Conservation (phyloP, 37 sponge, comb jelly and placozoan species). For the Ephydatia muelleri region DNA sequence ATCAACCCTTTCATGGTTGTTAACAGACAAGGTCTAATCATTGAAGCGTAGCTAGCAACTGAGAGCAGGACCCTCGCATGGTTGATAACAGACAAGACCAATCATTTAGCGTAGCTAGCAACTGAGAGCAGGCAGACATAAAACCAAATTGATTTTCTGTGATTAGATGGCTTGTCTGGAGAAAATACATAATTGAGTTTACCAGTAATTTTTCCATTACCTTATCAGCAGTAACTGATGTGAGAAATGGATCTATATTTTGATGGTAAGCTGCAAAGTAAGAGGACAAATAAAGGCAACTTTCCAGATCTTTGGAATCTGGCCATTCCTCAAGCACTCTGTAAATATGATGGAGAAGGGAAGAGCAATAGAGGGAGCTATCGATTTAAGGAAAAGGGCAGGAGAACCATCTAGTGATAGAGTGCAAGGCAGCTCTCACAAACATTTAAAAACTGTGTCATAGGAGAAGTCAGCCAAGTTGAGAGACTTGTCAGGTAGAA, state of each 20-base stretch:
- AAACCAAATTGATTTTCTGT: neutral
- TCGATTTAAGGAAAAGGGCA: too few relatives aligned
- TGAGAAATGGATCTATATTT: neutral
- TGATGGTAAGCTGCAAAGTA: neutral
- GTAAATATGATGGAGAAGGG: too few relatives aligned
- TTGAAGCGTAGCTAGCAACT: neutral
- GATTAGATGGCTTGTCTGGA: neutral
- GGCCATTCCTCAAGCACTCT: neutral
- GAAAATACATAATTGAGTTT: neutral
- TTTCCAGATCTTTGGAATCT: neutral
- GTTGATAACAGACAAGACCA: neutral
- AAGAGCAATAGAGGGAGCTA: too few relatives aligned
- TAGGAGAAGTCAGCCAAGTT: neutral
- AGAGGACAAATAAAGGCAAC: neutral
- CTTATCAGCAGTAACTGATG: neutral
- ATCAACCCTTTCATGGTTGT: neutral
- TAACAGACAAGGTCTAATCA: neutral
- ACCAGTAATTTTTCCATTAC: neutral
- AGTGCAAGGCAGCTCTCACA: neutral
- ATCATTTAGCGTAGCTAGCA: neutral
- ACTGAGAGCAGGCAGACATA: neutral
- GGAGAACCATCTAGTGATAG: too few relatives aligned
- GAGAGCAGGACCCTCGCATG: neutral
- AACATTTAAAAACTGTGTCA: neutral
- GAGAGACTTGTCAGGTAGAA: neutral